phyloP scores from a whole-genome alignment of 2,888 invertebrate species.

The Sphaeridia pumilis region DNA sequence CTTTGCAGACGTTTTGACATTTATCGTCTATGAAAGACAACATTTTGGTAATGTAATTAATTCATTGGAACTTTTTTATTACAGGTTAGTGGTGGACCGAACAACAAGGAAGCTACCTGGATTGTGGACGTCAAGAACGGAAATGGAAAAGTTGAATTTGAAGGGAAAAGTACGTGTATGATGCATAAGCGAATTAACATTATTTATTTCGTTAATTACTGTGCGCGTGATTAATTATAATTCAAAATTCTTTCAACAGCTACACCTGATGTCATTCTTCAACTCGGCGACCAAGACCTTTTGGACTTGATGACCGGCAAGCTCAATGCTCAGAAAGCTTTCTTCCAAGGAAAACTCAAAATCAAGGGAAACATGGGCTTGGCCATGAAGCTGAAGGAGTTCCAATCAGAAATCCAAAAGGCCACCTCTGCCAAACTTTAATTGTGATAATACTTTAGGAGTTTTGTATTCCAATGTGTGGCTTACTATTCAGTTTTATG shows the following conservation, averaged over 20 bases:
- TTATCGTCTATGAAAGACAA: too few relatives aligned
- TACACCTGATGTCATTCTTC: constrained; percentile 81
- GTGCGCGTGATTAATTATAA: background rate
- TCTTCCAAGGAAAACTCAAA: constrained; percentile 76
- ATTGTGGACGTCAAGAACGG: constrained; percentile 83
- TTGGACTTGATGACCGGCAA: constrained; percentile 78
- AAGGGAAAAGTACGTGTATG: constrained; percentile 53
- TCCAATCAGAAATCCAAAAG: constrained; percentile 46
- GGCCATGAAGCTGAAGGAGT: constrained; percentile 82
- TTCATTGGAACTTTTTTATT: too few relatives aligned
- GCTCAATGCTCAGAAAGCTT: constrained; percentile 88
- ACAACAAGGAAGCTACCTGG: constrained; percentile 75
- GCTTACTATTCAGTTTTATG: too few relatives aligned
- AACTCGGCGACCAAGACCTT: constrained; percentile 77
- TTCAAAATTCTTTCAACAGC: constrained; percentile 42
- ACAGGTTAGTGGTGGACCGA: constrained; percentile 46
- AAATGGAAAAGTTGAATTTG: constrained; percentile 70
- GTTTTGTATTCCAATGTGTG: too few relatives aligned
- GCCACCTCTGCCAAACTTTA: constrained; percentile 36
- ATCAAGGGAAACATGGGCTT: constrained; percentile 88
- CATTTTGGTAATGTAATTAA: too few relatives aligned
- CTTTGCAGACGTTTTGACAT: too few relatives aligned
- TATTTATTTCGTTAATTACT: background rate
- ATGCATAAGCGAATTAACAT: too few relatives aligned
- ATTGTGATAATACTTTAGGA: too few relatives aligned